A percentile compares a stretch with the other conserved stretches of the same genome.
These are phyloP conservation scores for Tipula confusa DNA, from an alignment of 2,888 invertebrate genomes.

Conservation along the genomic window DNA sequence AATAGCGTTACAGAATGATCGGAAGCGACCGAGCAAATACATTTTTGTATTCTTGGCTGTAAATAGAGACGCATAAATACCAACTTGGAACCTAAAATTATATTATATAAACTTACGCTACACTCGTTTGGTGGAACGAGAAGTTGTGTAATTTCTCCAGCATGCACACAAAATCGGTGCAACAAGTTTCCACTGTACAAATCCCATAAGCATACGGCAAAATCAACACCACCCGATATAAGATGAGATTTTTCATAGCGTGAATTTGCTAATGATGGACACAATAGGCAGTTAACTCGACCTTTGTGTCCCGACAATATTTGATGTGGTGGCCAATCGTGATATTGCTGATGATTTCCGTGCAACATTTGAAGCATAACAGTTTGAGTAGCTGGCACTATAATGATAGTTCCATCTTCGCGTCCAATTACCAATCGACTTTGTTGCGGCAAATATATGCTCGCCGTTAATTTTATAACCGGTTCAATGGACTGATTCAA, in stretches of 20 bases:
- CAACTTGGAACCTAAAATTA: background rate
- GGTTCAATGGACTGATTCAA: conserved; percentile 69
- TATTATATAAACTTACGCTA: conserved; percentile 57
- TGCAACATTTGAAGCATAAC: conserved; percentile 88
- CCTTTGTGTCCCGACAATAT: conserved; percentile 86
- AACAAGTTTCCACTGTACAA: conserved; percentile 81
- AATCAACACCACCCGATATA: conserved; percentile 97
- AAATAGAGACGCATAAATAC: conserved; percentile 44
- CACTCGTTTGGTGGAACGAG: conserved; percentile 90
- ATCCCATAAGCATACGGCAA: conserved; percentile 94
- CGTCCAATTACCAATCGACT: conserved; percentile 91
- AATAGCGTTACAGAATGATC: conserved; percentile 96
- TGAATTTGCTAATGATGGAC: conserved; percentile 86
- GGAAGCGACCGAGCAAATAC: conserved; percentile 93
- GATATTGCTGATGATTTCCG: conserved; percentile 76
- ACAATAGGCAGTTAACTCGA: conserved; percentile 88
- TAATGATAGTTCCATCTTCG: conserved; percentile 93
- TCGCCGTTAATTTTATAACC: conserved; percentile 81
- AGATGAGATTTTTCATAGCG: conserved; percentile 84
- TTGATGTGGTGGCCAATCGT: conserved; percentile 79
- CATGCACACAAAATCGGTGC: conserved; percentile 96
- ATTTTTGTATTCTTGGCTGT: conserved; percentile 85
- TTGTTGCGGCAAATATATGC: conserved; percentile 90
- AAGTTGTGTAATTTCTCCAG: conserved; percentile 92
- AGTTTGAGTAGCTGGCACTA: conserved; percentile 92